These are phyloP conservation scores for Nebria salina DNA, from an alignment of 2,888 invertebrate species.

Conservation along the genomic window DNA sequence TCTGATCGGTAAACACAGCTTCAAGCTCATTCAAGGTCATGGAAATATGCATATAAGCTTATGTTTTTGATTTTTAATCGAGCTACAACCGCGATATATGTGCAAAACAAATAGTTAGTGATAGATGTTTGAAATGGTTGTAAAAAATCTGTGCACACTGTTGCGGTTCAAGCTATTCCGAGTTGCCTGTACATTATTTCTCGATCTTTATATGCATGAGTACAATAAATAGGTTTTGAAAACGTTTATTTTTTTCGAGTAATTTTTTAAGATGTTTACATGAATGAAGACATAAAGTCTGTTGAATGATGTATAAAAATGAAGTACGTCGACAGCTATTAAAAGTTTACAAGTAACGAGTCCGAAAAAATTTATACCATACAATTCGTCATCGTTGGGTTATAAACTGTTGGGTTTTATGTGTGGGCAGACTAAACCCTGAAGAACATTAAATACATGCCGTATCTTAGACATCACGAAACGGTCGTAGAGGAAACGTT, in stretches of 20 bases:
- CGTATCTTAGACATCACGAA: conserved; percentile 12
- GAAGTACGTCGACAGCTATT: not conserved
- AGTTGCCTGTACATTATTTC: too few species aligned
- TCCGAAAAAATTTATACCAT: not conserved
- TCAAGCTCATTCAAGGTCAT: too few species aligned
- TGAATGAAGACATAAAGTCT: not conserved
- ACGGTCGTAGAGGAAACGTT: conserved; percentile 1
- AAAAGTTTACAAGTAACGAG: not conserved
- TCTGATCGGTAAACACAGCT: too few species aligned
- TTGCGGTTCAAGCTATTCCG: too few species aligned
- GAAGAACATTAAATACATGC: conserved; percentile 17
- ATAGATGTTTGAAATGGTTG: too few species aligned
- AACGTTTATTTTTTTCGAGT: not conserved
- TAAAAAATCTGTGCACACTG: too few species aligned
- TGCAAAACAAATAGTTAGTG: too few species aligned
- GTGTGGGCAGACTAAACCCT: conserved; percentile 9
- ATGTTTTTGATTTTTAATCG: too few species aligned
- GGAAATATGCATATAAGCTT: too few species aligned
- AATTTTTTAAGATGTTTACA: not conserved
- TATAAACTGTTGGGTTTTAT: conserved; percentile 16
- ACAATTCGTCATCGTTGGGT: not conserved
- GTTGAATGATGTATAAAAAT: not conserved
- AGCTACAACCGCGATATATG: too few species aligned
- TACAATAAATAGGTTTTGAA: not conserved
- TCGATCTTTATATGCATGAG: too few species aligned